Evolutionary conservation across 2,113 vertebrate genomes (phyloP).

Genomic region (Phodopus roborovskii): DNA sequence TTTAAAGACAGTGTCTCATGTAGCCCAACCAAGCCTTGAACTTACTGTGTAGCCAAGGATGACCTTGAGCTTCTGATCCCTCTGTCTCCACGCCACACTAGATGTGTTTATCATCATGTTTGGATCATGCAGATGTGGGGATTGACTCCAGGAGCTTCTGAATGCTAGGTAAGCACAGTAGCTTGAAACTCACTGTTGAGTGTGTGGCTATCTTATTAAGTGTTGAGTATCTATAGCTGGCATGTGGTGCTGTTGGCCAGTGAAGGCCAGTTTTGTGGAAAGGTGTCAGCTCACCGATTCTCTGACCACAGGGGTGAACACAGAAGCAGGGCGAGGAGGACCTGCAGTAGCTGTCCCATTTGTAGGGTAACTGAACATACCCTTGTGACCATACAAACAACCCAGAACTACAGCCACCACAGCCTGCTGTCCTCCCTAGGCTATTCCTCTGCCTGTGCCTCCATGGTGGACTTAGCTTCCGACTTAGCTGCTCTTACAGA

Average conservation of each 20-base stretch:
- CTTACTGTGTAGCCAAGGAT: background rate
- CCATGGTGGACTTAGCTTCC: accelerated
- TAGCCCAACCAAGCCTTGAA: background rate
- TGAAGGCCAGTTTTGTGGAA: background rate
- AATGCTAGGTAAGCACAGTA: background rate
- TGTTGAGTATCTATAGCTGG: background rate
- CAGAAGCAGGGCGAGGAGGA: background rate
- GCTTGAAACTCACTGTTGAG: background rate
- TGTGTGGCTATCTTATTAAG: background rate
- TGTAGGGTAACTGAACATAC: accelerated
- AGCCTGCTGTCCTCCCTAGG: no score
- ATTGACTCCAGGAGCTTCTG: background rate
- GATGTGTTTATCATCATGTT: background rate
- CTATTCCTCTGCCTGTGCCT: background rate
- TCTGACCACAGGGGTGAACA: background rate
- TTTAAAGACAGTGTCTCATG: background rate
- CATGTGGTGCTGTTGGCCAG: background rate
- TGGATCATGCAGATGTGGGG: background rate
- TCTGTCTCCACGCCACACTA: background rate
- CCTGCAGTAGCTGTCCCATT: no score
- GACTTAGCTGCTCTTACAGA: background rate
- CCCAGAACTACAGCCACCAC: accelerated
- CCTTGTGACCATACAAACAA: accelerated
- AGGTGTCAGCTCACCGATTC: background rate
- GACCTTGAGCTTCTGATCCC: background rate